phyloP scores from a whole-genome alignment of 2,113 vertebrate species.

The Megaptera novaeangliae region DNA sequence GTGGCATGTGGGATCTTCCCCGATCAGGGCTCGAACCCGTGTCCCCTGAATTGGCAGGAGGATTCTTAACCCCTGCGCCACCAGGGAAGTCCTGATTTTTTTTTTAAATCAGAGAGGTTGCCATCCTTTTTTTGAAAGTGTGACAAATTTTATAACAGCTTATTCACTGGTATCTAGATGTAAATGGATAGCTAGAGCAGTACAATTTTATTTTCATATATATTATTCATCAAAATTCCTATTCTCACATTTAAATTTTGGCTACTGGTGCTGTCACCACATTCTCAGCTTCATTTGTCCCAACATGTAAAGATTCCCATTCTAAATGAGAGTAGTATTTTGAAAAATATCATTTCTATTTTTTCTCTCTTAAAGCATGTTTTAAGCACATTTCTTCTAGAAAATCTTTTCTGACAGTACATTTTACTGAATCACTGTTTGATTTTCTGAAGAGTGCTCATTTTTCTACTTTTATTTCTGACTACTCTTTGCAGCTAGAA shows the following conservation, averaged over 20 bases:
- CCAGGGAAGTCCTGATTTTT: background rate
- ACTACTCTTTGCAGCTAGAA: background rate
- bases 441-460: background rate
- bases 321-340: background rate
- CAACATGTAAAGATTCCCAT: background rate
- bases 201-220: background rate
- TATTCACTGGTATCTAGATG: background rate
- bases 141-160: background rate
- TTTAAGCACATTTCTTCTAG: background rate
- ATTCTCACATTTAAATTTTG: background rate
- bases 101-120: background rate
- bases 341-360: background rate
- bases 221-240: background rate
- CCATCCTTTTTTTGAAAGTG: background rate
- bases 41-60: too few species aligned
- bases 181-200: background rate
- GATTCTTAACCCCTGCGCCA: too few species aligned
- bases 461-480: background rate
- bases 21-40: too few species aligned
- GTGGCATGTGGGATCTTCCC: too few species aligned
- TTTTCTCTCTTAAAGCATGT: background rate
- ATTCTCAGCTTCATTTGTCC: background rate
- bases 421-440: background rate
- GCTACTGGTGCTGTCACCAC: background rate
- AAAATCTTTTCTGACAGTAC: background rate